Evolutionary conservation across 1,140 invertebrate species (phyloP).

Genomic region (Solen grandis): DNA sequence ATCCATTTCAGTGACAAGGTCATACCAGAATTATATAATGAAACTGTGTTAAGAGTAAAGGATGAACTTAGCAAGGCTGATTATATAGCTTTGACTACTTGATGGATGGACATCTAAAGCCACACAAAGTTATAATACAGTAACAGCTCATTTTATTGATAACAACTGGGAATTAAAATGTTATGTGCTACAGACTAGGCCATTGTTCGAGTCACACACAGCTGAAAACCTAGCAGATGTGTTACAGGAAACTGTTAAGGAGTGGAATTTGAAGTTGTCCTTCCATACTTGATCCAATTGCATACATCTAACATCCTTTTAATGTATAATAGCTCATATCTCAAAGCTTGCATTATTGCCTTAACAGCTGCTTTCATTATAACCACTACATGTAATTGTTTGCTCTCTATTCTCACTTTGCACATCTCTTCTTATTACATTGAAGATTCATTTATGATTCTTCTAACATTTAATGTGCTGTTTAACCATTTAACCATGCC

Average conservation of each 20-base stretch:
- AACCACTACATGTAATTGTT: no score
- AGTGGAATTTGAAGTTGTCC: no score
- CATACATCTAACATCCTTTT: no score
- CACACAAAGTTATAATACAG: constrained; percentile 61
- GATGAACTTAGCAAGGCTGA: constrained; percentile 21
- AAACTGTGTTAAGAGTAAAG: constrained; percentile 32
- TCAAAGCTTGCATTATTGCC: no score
- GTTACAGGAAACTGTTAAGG: neutral
- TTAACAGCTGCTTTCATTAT: no score
- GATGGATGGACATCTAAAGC: constrained; percentile 66
- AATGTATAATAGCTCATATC: no score
- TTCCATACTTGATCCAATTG: no score
- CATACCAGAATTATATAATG: constrained; percentile 59
- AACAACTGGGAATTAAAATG: constrained; percentile 57
- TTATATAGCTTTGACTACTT: constrained; percentile 59
- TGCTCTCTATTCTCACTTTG: no score
- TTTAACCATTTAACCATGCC: no score
- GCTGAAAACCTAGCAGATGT: neutral
- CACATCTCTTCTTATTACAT: no score
- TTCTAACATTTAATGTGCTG: no score
- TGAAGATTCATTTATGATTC: no score
- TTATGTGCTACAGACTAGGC: constrained; percentile 19
- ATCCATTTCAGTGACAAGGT: constrained; percentile 59
- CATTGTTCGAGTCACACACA: neutral
- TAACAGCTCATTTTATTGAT: constrained; percentile 66